phyloP scores from a whole-genome alignment of 2,113 vertebrate genomes.

The Saccopteryx leptura region DNA sequence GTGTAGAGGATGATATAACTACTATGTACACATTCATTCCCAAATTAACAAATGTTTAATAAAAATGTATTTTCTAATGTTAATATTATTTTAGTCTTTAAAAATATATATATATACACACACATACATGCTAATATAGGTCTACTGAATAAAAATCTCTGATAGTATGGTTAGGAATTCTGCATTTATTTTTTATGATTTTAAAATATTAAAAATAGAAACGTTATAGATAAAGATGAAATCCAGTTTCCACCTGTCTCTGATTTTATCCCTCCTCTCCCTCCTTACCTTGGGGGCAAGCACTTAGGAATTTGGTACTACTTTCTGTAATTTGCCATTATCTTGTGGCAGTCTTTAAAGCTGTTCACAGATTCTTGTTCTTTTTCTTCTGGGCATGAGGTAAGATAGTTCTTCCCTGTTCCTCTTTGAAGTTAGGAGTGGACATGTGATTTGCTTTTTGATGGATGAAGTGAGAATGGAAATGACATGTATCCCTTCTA shows the following conservation, averaged over 20 bases:
- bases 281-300: not conserved
- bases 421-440: not conserved
- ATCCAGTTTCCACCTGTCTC: not conserved
- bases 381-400: not conserved
- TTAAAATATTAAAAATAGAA: not conserved
- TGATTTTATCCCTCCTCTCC: not conserved
- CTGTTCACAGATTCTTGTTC: not conserved
- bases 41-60: not conserved
- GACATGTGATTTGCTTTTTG: not conserved
- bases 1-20: not conserved
- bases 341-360: not conserved
- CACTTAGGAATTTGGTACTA: not conserved
- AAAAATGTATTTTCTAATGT: not conserved
- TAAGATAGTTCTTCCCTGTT: not conserved
- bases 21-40: not conserved
- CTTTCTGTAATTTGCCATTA: not conserved
- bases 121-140: not conserved
- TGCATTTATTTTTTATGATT: not conserved
- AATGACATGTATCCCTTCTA: not conserved
- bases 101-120: not conserved
- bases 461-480: not conserved
- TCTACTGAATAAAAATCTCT: not conserved
- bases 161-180: not conserved
- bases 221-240: not conserved
- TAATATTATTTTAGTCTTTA: not conserved